Evolutionary conservation across 2,888 invertebrate genomes (phyloP).

Genomic region (Thelaira solivaga): DNA sequence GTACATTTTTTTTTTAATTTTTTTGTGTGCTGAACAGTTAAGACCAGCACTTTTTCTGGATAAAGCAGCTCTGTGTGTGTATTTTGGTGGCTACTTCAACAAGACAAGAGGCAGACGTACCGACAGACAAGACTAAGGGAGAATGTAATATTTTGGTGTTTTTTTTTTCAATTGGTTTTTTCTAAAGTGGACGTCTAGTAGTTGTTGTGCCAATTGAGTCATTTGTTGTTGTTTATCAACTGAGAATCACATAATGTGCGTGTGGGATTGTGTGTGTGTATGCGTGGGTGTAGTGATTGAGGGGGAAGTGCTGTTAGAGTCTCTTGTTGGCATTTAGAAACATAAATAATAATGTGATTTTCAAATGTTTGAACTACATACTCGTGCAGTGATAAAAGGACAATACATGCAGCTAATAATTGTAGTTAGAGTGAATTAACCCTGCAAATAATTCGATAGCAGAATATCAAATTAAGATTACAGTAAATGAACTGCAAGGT

Average conservation of each 20-base stretch:
- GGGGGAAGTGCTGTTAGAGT: not conserved
- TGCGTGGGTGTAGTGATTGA: not conserved
- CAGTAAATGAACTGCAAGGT: no score
- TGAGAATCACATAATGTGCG: conserved; percentile 29
- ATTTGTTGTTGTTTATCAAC: conserved; percentile 36
- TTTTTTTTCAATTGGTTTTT: conserved; percentile 39
- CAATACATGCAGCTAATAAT: not conserved
- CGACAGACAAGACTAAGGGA: conserved; percentile 40
- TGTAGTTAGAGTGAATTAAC: not conserved
- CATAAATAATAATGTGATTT: conserved; percentile 58
- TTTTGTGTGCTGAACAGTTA: no score
- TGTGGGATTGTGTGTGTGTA: not conserved
- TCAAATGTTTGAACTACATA: conserved; percentile 39
- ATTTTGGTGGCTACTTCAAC: not conserved
- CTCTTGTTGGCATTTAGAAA: conserved; percentile 16
- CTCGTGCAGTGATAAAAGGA: conserved; percentile 26
- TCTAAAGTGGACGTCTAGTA: conserved; percentile 44
- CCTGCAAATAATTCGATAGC: no score
- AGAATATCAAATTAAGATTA: no score
- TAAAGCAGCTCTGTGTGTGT: not conserved
- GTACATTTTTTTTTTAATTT: conserved; percentile 12
- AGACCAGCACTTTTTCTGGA: conserved; percentile 37
- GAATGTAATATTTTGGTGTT: conserved; percentile 1
- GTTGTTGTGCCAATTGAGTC: conserved; percentile 60
- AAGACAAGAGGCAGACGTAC: no score